A percentile compares a stretch with the other conserved stretches of the same genome.
phyloP scores from a whole-genome alignment of 2,797 vertebrate genomes.

The Dryobates pubescens region DNA sequence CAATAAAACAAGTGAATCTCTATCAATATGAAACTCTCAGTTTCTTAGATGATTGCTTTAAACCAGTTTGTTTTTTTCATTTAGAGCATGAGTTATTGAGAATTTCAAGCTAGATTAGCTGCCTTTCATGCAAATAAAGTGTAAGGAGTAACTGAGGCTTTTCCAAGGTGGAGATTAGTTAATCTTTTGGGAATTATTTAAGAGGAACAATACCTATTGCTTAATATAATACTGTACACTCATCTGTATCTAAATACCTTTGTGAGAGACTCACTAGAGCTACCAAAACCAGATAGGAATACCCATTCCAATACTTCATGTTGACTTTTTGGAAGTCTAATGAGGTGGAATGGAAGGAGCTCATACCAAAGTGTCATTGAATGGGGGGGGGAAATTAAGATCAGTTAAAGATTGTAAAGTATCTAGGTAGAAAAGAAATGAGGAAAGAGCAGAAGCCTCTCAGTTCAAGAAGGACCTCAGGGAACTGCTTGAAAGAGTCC shows the following conservation, averaged over 20 bases:
- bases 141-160: not conserved
- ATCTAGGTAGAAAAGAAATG: not conserved
- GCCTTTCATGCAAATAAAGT: not conserved
- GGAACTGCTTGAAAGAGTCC: too few relatives aligned
- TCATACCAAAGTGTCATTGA: not conserved
- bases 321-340: slow-evolving; percentile 15
- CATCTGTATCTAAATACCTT: not conserved
- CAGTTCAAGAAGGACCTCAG: too few relatives aligned
- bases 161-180: not conserved
- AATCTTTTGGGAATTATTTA: slow-evolving; percentile 2
- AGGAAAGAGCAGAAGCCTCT: not conserved
- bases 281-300: not conserved
- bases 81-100: not conserved
- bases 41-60: not conserved
- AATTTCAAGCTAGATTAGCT: not conserved
- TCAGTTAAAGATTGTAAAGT: not conserved
- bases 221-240: not conserved
- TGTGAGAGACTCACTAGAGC: not conserved
- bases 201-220: not conserved
- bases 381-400: not conserved
- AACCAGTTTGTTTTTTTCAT: not conserved
- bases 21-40: not conserved
- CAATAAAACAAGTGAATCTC: not conserved
- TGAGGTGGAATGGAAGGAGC: not conserved
- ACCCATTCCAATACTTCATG: not conserved